These are phyloP conservation scores for Alectoris magna DNA, from an alignment of 2,797 vertebrate species.

Conservation along the genomic window DNA sequence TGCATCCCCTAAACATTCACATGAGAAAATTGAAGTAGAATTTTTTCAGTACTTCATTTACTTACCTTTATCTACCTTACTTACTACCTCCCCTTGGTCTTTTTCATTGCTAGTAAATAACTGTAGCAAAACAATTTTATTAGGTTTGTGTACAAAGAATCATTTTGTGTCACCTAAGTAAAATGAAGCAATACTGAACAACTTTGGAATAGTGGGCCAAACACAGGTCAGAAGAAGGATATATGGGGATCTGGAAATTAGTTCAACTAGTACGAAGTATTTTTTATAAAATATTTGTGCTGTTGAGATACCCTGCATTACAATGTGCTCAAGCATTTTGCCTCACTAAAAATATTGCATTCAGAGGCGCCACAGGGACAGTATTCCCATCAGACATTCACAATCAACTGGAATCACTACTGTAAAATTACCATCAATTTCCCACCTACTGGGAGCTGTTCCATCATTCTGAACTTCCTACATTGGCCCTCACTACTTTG, in stretches of 20 bases:
- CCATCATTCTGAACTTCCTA: neutral
- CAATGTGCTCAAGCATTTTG: neutral
- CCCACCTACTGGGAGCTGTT: neutral
- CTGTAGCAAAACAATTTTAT: neutral
- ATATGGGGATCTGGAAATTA: neutral
- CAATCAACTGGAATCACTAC: neutral
- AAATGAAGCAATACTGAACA: neutral
- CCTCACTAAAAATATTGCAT: neutral
- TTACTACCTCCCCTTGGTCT: neutral
- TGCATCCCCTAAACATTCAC: neutral
- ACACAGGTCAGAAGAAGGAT: neutral
- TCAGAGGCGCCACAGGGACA: neutral
- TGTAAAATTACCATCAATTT: rapidly evolving
- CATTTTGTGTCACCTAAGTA: neutral
- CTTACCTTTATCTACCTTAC: no score
- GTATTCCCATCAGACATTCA: neutral
- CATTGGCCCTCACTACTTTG: neutral
- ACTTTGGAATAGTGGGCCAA: neutral
- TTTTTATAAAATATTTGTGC: neutral
- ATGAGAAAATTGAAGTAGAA: neutral
- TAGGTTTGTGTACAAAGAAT: neutral
- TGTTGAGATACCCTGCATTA: neutral
- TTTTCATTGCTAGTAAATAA: neutral
- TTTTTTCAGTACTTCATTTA: neutral
- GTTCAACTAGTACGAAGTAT: neutral